Base-by-base conservation (phyloP, 2,888 invertebrate genomes). In the Tenthredo livida region DNA sequence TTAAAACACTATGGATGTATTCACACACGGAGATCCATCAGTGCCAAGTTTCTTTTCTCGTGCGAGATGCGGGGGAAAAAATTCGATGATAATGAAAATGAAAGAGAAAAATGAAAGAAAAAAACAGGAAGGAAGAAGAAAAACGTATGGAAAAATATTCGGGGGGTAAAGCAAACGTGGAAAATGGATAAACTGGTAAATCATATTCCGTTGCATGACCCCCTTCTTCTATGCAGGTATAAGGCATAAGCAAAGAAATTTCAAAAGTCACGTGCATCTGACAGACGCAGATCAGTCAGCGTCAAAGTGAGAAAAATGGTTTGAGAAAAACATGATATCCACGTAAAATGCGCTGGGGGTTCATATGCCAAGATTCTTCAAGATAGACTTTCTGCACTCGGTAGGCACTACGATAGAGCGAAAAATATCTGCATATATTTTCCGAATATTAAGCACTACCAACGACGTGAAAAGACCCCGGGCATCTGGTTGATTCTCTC, bases 241-340 rank as follows among this genome's bases (percentile, higher is more conserved):
- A 2, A 2, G 3, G 0, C 6, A 43, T n/a, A 15, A 21, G 43
- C 1, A 25, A 50, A 77, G 29, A 12, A 77, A 61, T 61, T 80
- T 61, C 10, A 67, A 43, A 47, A 65, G 33, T 5, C 83, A 47
- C 25, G 83, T 83, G 47, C 47, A 47, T 33, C 9, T 65, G 83
- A 50, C 40, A 33, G 83, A 47, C 70, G n/a, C 4, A 40, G 67
- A 83, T 83, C 83, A 61, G 67, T 83, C 83, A 67, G 43, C 70
- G 83, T 83, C 83, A 33, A 80, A 5, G 2, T 10, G 5, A 43
- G 73, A n/a, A 73, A 73, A 43, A 40, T 73, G 21, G 43, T 73
- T 73, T 25, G 43, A 73, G 43, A 10, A 43, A 1, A 33, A 21
- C 10, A 33, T n/a, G n/a, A n/a, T n/a, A n/a, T 33, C 17, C 17